phyloP scores from a whole-genome alignment of 2,113 vertebrate species.

The Corapipo altera region DNA sequence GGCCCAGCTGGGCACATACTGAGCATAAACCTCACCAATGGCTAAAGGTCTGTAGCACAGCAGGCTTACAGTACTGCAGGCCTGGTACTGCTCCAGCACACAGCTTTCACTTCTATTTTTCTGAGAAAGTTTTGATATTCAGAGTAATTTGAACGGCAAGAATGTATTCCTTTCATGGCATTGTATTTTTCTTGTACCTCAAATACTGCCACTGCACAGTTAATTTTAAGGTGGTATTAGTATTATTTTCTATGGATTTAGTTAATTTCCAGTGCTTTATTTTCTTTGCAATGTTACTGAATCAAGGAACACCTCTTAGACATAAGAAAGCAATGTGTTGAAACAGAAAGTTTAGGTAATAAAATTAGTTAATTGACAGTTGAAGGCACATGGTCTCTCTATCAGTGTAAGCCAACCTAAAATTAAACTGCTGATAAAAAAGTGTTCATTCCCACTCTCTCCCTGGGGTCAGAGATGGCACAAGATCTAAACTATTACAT shows the following conservation, averaged over 20 bases:
- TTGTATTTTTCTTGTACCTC: not conserved
- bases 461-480: not conserved
- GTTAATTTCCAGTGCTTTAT: not conserved
- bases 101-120: not conserved
- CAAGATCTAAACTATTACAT: not conserved
- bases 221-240: not conserved
- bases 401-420: not conserved
- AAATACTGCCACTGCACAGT: not conserved
- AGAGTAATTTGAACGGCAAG: not conserved
- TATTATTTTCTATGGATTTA: not conserved
- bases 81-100: accelerated
- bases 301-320: not conserved
- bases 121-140: not conserved
- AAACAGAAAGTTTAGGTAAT: not conserved
- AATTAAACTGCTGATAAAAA: not conserved
- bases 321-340: not conserved
- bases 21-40: not conserved
- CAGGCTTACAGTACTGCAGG: not conserved
- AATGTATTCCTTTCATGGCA: not conserved
- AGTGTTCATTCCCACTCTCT: not conserved
- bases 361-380: not conserved
- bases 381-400: not conserved
- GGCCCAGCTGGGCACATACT: not conserved
- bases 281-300: not conserved
- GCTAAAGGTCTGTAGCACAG: not conserved